These are phyloP conservation scores for Anguilla megastoma DNA, from an alignment of 2,797 vertebrate genomes.

Conservation along the genomic window DNA sequence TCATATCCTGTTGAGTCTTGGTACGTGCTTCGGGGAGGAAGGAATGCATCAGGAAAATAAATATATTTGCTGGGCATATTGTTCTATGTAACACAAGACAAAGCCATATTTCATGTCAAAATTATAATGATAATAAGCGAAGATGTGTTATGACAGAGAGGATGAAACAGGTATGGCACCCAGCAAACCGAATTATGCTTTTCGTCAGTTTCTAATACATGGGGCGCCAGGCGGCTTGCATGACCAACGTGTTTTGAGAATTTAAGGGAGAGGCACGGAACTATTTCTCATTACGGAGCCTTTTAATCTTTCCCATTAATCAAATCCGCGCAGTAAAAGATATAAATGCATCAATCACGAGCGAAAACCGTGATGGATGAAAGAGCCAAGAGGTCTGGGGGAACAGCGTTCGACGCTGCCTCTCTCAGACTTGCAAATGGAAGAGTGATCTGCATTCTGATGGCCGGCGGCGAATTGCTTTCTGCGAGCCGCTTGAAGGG, in stretches of 20 bases:
- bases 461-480: constrained; percentile 39
- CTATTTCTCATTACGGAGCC: constrained; percentile 48
- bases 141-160: neutral
- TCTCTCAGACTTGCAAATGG: constrained; percentile 48
- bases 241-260: neutral
- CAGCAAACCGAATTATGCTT: constrained; percentile 11
- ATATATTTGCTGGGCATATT: constrained; percentile 17
- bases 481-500: constrained; percentile 34
- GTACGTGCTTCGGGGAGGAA: neutral
- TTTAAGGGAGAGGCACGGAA: constrained; percentile 45
- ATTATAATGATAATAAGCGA: neutral
- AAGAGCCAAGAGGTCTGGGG: constrained; percentile 51
- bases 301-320: constrained; percentile 66
- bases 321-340: constrained; percentile 52
- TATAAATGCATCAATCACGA: constrained; percentile 60
- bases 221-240: neutral
- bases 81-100: neutral
- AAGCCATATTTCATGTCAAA: neutral
- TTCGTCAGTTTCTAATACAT: constrained; percentile 21
- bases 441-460: constrained; percentile 52
- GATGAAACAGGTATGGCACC: constrained; percentile 44
- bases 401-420: constrained; percentile 30
- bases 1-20: neutral
- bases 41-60: constrained; percentile 50
- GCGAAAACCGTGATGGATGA: constrained; percentile 62